phyloP scores from a whole-genome alignment of 2,888 invertebrate species.

The Zeuzera pyrina region DNA sequence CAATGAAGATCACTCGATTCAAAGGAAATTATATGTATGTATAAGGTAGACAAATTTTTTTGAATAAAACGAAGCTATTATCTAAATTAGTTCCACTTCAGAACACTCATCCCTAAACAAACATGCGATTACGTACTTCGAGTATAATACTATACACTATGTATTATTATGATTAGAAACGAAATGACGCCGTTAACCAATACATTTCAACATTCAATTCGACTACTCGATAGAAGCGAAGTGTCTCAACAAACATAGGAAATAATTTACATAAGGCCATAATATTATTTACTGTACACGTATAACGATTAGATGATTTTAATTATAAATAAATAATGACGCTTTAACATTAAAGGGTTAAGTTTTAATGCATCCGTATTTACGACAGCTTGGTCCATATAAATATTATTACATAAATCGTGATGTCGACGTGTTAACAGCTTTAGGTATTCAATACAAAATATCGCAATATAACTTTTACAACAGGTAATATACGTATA shows the following conservation, averaged over 20 bases:
- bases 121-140: slow-evolving; percentile 39
- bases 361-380: slow-evolving; percentile 67
- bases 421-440: slow-evolving; percentile 42
- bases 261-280: slow-evolving; percentile 72
- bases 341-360: slow-evolving; percentile 63
- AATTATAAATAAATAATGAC: slow-evolving; percentile 59
- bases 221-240: slow-evolving; percentile 46
- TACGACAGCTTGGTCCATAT: slow-evolving; percentile 72
- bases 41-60: slow-evolving; percentile 40
- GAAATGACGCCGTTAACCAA: slow-evolving; percentile 24
- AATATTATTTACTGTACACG: slow-evolving; percentile 66
- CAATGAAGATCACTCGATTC: slow-evolving; percentile 43
- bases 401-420: slow-evolving; percentile 66
- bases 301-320: slow-evolving; percentile 68
- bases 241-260: slow-evolving; percentile 48
- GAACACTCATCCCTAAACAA: slow-evolving; percentile 59
- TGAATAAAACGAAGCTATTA: slow-evolving; percentile 27
- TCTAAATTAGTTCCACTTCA: slow-evolving; percentile 48
- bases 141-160: slow-evolving; percentile 46
- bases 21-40: slow-evolving; percentile 37
- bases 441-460: slow-evolving; percentile 40
- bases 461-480: neutral
- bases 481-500: neutral
- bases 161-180: slow-evolving; percentile 29
- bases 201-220: slow-evolving; percentile 29